phyloP scores from a whole-genome alignment of 2,797 vertebrate species.

The Semaprochilodus insignis region DNA sequence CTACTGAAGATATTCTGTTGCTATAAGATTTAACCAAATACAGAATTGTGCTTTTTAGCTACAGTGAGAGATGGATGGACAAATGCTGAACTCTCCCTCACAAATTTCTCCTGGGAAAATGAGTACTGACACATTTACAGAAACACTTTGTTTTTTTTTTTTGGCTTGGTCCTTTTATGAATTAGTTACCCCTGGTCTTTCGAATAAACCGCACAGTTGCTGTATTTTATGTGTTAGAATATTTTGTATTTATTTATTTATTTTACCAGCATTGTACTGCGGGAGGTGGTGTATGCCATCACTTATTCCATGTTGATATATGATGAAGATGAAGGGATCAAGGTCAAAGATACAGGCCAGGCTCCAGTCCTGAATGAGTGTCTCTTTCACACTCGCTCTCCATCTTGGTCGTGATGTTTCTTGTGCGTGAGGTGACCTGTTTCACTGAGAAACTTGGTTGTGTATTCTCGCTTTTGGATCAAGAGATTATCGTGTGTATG shows the following conservation, averaged over 20 bases:
- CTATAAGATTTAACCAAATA: too few relatives aligned
- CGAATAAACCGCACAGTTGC: not conserved
- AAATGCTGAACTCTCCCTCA: not conserved
- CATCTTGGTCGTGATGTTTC: not conserved
- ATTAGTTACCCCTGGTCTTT: not conserved
- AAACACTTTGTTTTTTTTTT: too few relatives aligned
- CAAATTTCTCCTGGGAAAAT: not conserved
- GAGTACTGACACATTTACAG: not conserved
- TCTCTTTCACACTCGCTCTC: conserved; percentile 13
- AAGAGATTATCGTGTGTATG: conserved; percentile 43
- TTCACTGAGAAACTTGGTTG: conserved; percentile 45
- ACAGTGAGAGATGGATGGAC: not conserved
- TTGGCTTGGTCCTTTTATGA: too few relatives aligned
- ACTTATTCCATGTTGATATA: conserved; percentile 18
- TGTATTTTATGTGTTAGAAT: too few relatives aligned
- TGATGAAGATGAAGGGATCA: conserved; percentile 33
- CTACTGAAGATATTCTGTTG: not conserved
- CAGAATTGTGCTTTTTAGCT: not conserved
- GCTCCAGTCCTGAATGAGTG: not conserved
- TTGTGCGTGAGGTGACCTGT: conserved; percentile 50
- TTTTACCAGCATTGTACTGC: not conserved
- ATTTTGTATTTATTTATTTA: not conserved
- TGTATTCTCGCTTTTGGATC: conserved; percentile 44
- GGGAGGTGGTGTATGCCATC: not conserved
- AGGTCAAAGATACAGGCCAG: conserved; percentile 41